Base-by-base conservation (phyloP, 1,140 invertebrate genomes). In the Choristoneura fumiferana region DNA sequence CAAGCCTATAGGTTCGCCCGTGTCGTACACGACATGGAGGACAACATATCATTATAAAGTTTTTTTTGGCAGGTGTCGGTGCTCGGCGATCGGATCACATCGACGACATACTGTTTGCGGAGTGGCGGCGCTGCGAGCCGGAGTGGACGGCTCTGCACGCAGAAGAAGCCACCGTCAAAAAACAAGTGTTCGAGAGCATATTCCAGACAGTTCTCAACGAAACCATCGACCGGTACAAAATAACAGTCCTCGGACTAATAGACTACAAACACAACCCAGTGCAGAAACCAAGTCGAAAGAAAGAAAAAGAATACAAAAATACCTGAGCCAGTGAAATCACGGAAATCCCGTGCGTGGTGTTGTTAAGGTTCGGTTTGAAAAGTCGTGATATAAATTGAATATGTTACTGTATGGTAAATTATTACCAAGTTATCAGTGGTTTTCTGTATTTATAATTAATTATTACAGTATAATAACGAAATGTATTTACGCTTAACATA, bases 151-250 rank as follows among this genome's bases (percentile, higher is more conserved):
- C 77, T 0, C 63, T 89, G 0, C 80, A 89, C 58, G 58, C 69
- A 0, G 84, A 87, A 61, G 86, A 89, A 52, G 76, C 76, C 12
- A 60, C 73, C 1, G 78, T 89, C 13, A 89, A 89, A 55, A 84
- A 84, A 40, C 86, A 89, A 64, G 59, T 88, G 0, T 88, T 88
- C 56, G 85, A 88, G 37, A 78, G 76, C 60, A 83, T 88, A 39
- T 86, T 88, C 61, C 81, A 86, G 34, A 84, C 73, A 67, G 74
- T 88, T 4, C 75, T 88, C 12, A 73, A 67, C 8, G 80, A 87
- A 63, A 82, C 84, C 1, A 56, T 89, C 8, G 82, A 87, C 38
- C 82, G 85, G 62, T 89, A 89, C 43, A 89, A 87, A 29, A 71
- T 66, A 60, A 76, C 67, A 43, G 76, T 85, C 12, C 58, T 67